These are phyloP conservation scores for Diabrotica virgifera DNA, from an alignment of 1,140 invertebrate species.

Conservation along the genomic window DNA sequence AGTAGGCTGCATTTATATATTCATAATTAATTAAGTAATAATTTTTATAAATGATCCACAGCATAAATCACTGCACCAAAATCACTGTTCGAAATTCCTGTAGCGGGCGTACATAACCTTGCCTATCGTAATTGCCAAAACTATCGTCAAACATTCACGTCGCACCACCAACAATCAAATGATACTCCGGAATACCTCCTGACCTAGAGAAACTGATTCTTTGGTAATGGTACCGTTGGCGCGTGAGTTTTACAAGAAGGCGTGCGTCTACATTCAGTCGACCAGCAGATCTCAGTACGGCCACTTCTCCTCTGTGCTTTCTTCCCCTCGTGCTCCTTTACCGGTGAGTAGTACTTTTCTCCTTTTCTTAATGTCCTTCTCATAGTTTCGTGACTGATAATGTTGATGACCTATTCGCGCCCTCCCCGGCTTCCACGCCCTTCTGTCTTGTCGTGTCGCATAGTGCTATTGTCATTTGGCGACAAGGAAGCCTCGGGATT, in stretches of 20 bases:
- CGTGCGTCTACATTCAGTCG: conserved; percentile 9
- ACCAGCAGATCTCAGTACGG: conserved; percentile 16
- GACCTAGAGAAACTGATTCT: conserved; percentile 20
- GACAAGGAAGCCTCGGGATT: conserved; percentile 9
- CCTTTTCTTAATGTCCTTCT: not conserved
- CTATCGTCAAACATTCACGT: conserved; percentile 1
- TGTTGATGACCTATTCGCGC: conserved; percentile 8
- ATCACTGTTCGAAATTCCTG: not conserved
- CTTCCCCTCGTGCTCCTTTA: conserved; percentile 14
- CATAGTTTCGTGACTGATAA: conserved; percentile 3
- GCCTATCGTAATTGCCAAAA: conserved; percentile 14
- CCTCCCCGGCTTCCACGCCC: conserved; percentile 9
- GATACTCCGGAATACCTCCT: conserved; percentile 14
- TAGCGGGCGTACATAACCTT: conserved; percentile 12
- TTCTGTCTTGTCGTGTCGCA: not conserved
- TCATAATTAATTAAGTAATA: too few species aligned
- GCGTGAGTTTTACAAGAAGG: conserved; percentile 9
- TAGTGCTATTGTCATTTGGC: conserved; percentile 6
- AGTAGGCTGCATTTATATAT: too few species aligned
- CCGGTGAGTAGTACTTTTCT: conserved; percentile 14
- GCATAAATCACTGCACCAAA: not conserved
- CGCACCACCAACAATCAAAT: conserved; percentile 6
- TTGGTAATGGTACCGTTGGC: conserved; percentile 12
- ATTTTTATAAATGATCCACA: too few species aligned
- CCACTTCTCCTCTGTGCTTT: conserved; percentile 17